Base-by-base conservation (phyloP, 2,888 invertebrate genomes). In the Minunthozetes semirufus region DNA sequence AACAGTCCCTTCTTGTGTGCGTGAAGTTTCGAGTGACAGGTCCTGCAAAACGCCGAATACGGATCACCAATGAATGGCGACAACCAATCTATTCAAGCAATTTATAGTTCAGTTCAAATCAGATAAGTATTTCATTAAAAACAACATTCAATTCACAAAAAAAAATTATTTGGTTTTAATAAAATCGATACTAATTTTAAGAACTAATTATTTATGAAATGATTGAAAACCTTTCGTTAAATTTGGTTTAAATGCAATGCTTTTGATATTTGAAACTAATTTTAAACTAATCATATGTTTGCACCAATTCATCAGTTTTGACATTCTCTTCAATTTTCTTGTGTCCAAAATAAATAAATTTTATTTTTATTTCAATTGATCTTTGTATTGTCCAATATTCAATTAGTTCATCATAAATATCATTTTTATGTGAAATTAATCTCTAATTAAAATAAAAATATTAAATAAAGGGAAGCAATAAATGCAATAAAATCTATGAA, bases 1-100 rank as follows among this genome's bases (percentile, higher is more conserved):
- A 75, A 72, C 22, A 75, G 72, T 25, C 75, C 75, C 53, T 75
- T 75, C 33, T 75, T 75, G 25, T 75, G 75, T 11, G 75, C 75
- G 72, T 75, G 75, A 50, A 75, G 71, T 59, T 75, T 75, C 1
- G 29, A 53, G 59, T 68, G 75, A 53, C 75, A 75, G 71, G 46
- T 50, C 50, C 72, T 33, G 50, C 75, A 75, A 50, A 53, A 75
- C 13, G 75, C 75, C 19, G 75, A 72, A 33, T 72, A 72, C 22
- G 71, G 68, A 29, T 75, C 75, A 33, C 68, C 56, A 17, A 29
- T 27, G 72, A 63, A 75, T 11, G 75, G 71, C 15, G 70, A 25
- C 72, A 75, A 72, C 75, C 75, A 75, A 33, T 75, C 75, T 73
- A 33, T 38, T 5, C 15, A 68, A 33, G 38, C 29, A 29, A 15